Evolutionary conservation across 1,140 invertebrate species (phyloP).

Genomic region (Pseudomyrmex dendroicus): DNA sequence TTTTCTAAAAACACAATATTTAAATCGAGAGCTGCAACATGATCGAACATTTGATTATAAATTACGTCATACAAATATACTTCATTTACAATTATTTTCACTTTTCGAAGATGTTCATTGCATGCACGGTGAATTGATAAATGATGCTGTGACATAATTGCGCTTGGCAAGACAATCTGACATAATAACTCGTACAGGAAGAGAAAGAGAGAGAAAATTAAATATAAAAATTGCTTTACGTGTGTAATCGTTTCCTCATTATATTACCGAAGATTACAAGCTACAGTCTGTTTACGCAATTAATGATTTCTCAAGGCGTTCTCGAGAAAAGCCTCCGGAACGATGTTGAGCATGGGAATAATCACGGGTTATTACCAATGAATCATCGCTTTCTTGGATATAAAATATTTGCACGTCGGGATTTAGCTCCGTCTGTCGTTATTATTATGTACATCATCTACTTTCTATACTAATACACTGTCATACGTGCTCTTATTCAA

Average conservation of each 20-base stretch:
- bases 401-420: slow-evolving; percentile 8
- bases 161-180: background rate
- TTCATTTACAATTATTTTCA: slow-evolving; percentile 3
- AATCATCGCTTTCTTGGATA: slow-evolving; percentile 45
- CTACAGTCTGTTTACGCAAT: slow-evolving; percentile 12
- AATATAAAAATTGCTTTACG: slow-evolving; percentile 10
- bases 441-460: slow-evolving; percentile 16
- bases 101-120: background rate
- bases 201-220: background rate
- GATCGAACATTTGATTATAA: background rate
- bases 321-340: slow-evolving; percentile 6
- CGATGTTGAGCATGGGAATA: background rate
- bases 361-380: slow-evolving; percentile 24
- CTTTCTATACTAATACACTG: slow-evolving; percentile 1
- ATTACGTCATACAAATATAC: background rate
- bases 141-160: background rate
- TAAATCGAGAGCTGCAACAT: no score
- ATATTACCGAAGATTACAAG: background rate
- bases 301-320: slow-evolving; percentile 39
- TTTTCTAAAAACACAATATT: no score
- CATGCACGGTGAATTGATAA: background rate
- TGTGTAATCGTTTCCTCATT: background rate
- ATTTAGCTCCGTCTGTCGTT: background rate
- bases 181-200: background rate
- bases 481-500: background rate